These are phyloP conservation scores for Phenganax stokvisi DNA, from an alignment of 92 coral and sea anemone genomes.

Conservation along the genomic window DNA sequence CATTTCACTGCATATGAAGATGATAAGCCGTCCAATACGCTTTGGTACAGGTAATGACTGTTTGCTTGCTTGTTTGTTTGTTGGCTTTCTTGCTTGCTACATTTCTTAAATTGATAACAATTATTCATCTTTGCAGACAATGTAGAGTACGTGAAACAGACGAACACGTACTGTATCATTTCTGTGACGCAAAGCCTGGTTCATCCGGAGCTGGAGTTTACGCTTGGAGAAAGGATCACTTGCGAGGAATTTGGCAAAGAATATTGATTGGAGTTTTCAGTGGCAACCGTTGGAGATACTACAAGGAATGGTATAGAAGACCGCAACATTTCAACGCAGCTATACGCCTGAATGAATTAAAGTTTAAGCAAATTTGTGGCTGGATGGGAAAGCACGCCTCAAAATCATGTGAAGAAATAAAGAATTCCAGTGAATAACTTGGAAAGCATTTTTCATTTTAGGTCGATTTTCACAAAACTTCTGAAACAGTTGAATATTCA, in stretches of 20 bases:
- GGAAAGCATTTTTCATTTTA: too few species aligned
- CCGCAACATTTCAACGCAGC: slow-evolving; percentile 74
- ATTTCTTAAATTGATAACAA: neutral
- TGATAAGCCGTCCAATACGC: slow-evolving; percentile 67
- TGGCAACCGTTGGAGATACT: slow-evolving; percentile 70
- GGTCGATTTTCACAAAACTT: too few species aligned
- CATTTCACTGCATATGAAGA: slow-evolving; percentile 96
- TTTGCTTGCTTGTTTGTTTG: slow-evolving; percentile 1
- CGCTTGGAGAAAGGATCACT: slow-evolving; percentile 45
- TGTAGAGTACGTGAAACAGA: slow-evolving; percentile 44
- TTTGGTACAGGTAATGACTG: slow-evolving; percentile 72
- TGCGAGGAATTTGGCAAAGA: slow-evolving; percentile 46
- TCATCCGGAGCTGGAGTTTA: slow-evolving; percentile 97
- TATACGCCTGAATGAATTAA: slow-evolving; percentile 64
- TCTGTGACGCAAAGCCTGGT: slow-evolving; percentile 87
- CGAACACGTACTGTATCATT: slow-evolving; percentile 65
- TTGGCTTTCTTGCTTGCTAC: neutral
- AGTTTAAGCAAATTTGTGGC: slow-evolving; percentile 71
- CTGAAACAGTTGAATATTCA: too few species aligned
- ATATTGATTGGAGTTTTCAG: slow-evolving; percentile 78
- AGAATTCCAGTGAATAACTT: neutral
- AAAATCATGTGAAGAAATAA: slow-evolving; percentile 13
- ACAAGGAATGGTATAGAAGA: slow-evolving; percentile 54
- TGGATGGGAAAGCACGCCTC: slow-evolving; percentile 67
- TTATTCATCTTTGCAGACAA: slow-evolving; percentile 31